Evolutionary conservation across 2,888 invertebrate genomes (phyloP), one percentile per base, ranked within the genome.

Genomic region (Euclidia mi): DNA sequence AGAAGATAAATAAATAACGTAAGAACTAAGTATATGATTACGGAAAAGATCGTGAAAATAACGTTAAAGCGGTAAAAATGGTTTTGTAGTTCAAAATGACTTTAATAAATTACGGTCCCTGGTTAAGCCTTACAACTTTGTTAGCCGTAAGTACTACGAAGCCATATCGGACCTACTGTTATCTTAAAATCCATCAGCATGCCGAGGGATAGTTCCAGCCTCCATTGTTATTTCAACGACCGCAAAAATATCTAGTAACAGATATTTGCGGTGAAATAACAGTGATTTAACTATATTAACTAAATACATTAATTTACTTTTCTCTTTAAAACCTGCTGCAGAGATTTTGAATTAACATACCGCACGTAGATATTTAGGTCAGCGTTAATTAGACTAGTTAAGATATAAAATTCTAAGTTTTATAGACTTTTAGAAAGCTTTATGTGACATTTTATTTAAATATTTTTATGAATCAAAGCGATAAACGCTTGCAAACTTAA

Each of bases 201-300:
- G 57, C 49, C 55, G 48, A 18, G 42, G 53, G 49, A 45, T 52
- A 56, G 51, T 50, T 44, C 20, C n/a, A n/a, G n/a, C n/a, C n/a
- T 12, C 20, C 42, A 52, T 53, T 47, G 44, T 43, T 67, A 46
- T 45, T 34, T 20, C 35, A 69, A 78, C 35, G 68, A 78, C 76
- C 79, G 69, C 76, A 76, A 66, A 59, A 68, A 53, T 67, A 51
- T 47, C 52, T 53, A 47, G 45, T 51, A 46, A 56, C 52, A 50
- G 37, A 49, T 52, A 53, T 69, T 65, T 68, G 76, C 52, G 78
- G 79, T 56, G 40, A 70, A 52, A 56, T 70, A 72, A 66, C 78
- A 42, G 79, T 55, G 56, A 20, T 4, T 20, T 6, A 20, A 20
- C 4, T 2, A 2, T 20, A 4, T 20, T 20, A 20, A 20, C 6